Conservation (phyloP, 2,113 vertebrate genomes). For the Sorex fumeus region DNA sequence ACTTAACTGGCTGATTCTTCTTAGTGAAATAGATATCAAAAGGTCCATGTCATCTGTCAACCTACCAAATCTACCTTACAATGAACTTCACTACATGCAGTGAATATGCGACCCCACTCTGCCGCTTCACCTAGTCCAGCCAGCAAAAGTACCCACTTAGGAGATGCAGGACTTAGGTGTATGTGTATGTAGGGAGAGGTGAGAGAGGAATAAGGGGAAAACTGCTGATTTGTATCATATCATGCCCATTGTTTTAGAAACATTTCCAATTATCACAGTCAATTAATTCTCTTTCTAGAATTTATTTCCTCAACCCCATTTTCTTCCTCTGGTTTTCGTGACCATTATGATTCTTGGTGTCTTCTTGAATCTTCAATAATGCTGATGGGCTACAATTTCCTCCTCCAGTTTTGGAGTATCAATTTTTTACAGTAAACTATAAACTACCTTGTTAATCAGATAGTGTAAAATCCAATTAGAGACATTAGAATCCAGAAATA, state of each 20-base stretch:
- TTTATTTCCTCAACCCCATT: background rate
- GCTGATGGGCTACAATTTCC: conserved; percentile 88
- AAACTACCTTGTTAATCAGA: conserved; percentile 91
- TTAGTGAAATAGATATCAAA: background rate
- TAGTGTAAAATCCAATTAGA: conserved; percentile 93
- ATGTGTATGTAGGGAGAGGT: background rate
- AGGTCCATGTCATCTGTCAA: background rate
- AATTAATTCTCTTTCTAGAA: conserved; percentile 49
- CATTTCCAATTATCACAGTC: background rate
- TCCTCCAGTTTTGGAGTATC: conserved; percentile 86
- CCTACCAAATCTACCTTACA: background rate
- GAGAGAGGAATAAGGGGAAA: background rate
- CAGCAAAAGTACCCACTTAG: background rate
- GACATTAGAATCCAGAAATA: conserved; percentile 92
- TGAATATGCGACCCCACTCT: background rate
- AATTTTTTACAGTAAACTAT: conserved; percentile 88
- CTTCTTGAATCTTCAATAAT: conserved; percentile 85
- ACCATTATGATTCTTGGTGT: conserved; percentile 80
- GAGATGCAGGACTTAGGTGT: background rate
- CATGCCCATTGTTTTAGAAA: background rate
- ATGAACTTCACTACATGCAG: background rate
- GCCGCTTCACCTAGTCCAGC: background rate
- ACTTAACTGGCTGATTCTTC: background rate
- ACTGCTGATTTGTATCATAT: background rate
- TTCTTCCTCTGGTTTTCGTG: conserved; percentile 58